Conservation (phyloP, 2,113 vertebrate species). For the Platichthys stellatus region DNA sequence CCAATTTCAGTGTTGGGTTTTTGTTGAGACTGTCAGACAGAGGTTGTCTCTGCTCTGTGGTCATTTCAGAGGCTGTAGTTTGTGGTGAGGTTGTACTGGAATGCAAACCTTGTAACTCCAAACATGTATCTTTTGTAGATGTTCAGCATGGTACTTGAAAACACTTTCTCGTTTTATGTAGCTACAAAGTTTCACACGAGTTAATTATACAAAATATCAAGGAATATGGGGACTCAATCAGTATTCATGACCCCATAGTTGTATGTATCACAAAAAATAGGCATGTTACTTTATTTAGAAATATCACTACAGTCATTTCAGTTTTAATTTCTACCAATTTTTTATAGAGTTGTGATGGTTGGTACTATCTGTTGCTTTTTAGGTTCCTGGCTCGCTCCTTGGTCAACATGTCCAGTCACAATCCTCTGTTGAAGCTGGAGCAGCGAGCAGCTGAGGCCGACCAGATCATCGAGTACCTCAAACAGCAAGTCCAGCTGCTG, state of each 20-base stretch:
- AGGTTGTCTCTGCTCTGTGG: constrained; percentile 36
- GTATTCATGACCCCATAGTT: background rate
- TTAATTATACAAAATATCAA: background rate
- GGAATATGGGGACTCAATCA: background rate
- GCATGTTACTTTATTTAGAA: background rate
- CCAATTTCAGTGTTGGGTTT: constrained; percentile 50
- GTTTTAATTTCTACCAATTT: background rate
- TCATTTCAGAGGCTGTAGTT: constrained; percentile 53
- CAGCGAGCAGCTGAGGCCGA: constrained; percentile 95
- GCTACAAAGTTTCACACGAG: background rate
- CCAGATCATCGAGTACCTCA: constrained; percentile 96
- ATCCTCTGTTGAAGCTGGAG: constrained; percentile 90
- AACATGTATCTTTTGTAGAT: constrained; percentile 37
- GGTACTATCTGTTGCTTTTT: constrained; percentile 26
- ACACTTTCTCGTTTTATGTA: constrained; percentile 9
- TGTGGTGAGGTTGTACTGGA: constrained; percentile 52
- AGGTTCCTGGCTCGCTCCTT: constrained; percentile 88
- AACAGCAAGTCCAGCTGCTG: constrained; percentile 94
- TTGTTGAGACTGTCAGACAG: constrained; percentile 52
- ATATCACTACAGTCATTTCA: background rate
- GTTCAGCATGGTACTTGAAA: constrained; percentile 15
- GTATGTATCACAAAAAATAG: background rate
- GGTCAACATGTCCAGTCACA: constrained; percentile 90
- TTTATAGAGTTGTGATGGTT: no score
- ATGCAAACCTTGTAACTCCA: constrained; percentile 51